Conservation (phyloP, 2,888 invertebrate genomes). For the Caenorhabditis japonica region DNA sequence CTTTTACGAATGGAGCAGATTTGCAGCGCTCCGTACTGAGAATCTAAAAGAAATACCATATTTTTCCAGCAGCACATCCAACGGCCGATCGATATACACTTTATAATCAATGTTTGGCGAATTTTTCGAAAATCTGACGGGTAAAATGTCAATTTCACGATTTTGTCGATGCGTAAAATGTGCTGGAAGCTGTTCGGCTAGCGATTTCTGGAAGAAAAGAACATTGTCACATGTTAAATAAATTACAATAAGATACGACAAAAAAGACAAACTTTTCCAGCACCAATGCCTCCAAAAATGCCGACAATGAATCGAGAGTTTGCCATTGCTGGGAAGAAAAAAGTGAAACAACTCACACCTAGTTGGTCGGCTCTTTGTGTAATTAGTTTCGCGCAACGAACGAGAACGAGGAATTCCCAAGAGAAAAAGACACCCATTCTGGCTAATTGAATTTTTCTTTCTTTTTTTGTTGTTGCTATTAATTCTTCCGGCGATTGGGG, state of each 20-base stretch:
- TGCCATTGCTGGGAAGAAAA: conserved; percentile 2
- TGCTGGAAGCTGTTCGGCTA: conserved; percentile 16
- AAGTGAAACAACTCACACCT: conserved; percentile 18
- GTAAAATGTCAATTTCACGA: conserved; percentile 3
- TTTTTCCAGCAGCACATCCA: conserved; percentile 23
- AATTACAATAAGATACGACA: background rate
- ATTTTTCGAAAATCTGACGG: background rate
- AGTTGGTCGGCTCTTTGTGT: conserved; percentile 4
- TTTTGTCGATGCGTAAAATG: conserved; percentile 6
- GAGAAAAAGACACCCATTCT: background rate
- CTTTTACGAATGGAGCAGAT: no score
- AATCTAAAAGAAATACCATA: conserved; percentile 3
- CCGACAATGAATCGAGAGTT: conserved; percentile 16
- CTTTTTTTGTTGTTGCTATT: no score
- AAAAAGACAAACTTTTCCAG: conserved; percentile 32
- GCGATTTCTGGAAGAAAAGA: conserved; percentile 24
- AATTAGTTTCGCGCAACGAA: conserved; percentile 26
- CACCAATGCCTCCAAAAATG: conserved; percentile 35
- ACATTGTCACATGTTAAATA: background rate
- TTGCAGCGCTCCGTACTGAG: no score
- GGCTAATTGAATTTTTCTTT: conserved; percentile 8
- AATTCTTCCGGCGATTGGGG: no score
- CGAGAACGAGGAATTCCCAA: no score
- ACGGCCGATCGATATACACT: conserved; percentile 30
- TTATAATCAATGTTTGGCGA: conserved; percentile 3